A percentile compares a stretch with the other conserved stretches of the same genome.
Conservation (phyloP, 2,797 vertebrate species). For the Steatocranus sp. region DNA sequence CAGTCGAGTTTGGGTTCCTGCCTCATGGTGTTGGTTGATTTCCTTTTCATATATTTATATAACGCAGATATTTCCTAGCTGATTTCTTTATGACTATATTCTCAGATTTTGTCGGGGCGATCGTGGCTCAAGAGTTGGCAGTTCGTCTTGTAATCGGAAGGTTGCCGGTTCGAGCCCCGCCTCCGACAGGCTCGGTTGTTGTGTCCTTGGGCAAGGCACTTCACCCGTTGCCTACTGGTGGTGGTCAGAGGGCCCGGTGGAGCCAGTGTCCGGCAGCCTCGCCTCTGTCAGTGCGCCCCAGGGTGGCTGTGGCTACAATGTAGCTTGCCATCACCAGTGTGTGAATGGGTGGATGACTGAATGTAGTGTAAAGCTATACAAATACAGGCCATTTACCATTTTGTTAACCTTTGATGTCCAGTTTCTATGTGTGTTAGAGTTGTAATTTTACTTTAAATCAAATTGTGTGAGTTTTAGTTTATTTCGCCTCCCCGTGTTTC, state of each 20-base stretch:
- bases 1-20: background rate
- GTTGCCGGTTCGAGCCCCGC: rapidly evolving
- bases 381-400: background rate
- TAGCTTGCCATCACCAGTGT: background rate
- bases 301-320: background rate
- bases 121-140: too few relatives aligned
- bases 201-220: background rate
- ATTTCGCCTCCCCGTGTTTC: rapidly evolving
- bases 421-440: background rate
- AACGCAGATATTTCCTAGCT: background rate
- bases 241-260: background rate
- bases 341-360: background rate
- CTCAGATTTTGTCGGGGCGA: background rate
- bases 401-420: background rate
- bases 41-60: background rate
- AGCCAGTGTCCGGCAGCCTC: rapidly evolving
- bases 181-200: rapidly evolving
- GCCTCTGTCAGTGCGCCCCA: background rate
- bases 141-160: background rate
- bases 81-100: background rate
- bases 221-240: background rate
- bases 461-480: background rate
- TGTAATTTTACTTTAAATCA: background rate
- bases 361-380: rapidly evolving
- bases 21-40: background rate